Percentiles rank a stretch among this genome's conserved stretches.
Evolutionary conservation across 2,113 vertebrate genomes (phyloP).

Genomic region (Tinamus guttatus): DNA sequence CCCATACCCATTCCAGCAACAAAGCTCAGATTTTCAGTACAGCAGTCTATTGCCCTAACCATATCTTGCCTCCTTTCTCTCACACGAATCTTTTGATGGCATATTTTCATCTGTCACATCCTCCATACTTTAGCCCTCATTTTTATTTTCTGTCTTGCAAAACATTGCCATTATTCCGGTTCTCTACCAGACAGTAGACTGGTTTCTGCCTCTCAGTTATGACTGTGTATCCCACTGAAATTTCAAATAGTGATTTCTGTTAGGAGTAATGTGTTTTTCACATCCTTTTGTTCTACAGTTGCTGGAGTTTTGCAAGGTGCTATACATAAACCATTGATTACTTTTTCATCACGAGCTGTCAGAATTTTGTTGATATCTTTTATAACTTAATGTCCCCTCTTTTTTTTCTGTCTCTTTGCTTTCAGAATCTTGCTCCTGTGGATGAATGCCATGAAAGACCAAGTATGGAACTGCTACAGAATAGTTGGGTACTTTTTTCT

Average conservation of each 20-base stretch:
- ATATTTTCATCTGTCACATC: background rate
- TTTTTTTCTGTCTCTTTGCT: background rate
- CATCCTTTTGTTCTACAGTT: background rate
- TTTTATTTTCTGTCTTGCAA: background rate
- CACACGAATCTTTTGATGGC: background rate
- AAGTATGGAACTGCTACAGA: background rate
- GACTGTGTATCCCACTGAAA: background rate
- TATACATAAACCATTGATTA: background rate
- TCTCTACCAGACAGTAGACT: background rate
- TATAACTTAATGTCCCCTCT: background rate
- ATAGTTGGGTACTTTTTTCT: background rate
- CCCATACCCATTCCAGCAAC: background rate
- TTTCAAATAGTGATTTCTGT: background rate
- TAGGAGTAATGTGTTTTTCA: background rate
- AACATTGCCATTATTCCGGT: background rate
- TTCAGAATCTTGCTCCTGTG: background rate
- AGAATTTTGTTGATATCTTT: background rate
- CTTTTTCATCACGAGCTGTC: background rate
- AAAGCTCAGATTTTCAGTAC: background rate
- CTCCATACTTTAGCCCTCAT: rapidly evolving
- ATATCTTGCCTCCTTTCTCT: background rate
- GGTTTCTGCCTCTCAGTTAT: background rate
- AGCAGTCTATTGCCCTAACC: background rate
- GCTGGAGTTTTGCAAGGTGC: background rate
- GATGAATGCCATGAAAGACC: background rate